Base-by-base conservation (phyloP, 2,113 vertebrate species). In the Thunnus maccoyii region DNA sequence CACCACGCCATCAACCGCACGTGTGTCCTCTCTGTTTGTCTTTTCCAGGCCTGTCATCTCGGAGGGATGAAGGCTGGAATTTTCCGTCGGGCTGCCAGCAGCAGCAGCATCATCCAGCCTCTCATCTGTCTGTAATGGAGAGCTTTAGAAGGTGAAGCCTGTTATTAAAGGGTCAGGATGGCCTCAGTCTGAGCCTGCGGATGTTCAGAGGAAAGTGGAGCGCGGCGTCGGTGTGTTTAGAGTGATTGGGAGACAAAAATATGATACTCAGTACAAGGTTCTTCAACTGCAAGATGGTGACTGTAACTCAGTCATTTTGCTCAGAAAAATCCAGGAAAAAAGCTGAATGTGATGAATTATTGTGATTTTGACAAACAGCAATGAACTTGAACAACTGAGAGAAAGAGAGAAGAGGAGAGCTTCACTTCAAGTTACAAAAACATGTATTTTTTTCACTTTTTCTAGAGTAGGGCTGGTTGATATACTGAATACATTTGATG, bases 141-240 rank as follows among this genome's bases (percentile, higher is more conserved):
- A 79, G 76, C 58, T 80, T 86, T 50, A 72, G 75, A 58, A 66
- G 80, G 69, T 81, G 77, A 84, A 76, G 74, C 81, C 62, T 76
- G 57, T 73, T 76, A 72, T 82, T 86, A 63, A 71, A 48, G 68
- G 76, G 83, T 82, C 76, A 72, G 56, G 5, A 15, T 3, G 61
- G 75, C 44, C 54, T 81, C 41, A 5, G 60, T 15, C 64, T 5
- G 82, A 81, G 70, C 60, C 78, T 66, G 46, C 47, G 6, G 48
- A 3, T 66, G 74, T 41, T 54, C 9, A 17, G 27, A 61, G 56
- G 72, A 44, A 30, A 76, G 27, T 0, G 64, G 4, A 68, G 32
- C 9, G 75, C 55, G 16, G 55, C 14, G 9, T 0, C 48, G 55
- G 72, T 0, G 55, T 20, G 36, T 12, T 20, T 30, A 41, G 17